Evolutionary conservation across 2,113 vertebrate genomes (phyloP), one percentile per base, ranked within the genome.

Genomic region (Python bivittatus): DNA sequence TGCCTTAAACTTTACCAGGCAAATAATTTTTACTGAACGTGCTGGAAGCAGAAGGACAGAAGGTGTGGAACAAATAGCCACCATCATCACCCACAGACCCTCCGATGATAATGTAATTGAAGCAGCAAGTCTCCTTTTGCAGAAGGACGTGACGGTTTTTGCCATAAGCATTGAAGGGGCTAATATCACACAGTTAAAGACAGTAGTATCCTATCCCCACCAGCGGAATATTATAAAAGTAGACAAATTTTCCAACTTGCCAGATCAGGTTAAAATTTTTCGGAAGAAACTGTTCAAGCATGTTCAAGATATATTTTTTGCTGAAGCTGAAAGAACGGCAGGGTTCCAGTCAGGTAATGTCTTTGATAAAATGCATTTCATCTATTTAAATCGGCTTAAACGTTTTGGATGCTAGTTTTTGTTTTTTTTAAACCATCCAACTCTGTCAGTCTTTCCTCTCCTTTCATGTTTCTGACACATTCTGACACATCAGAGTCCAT

Each of bases 31-130:
- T 92, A 91, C 15, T 15, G 52, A 84, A 0, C 84, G 60, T 8
- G 10, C 15, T 0, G 96, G 96, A 90, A 97, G 97, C 29, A 94
- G 97, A 84, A 96, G 83, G 84, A 93, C 91, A 4, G 96, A 97
- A 44, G 97, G 96, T 22, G 95, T 98, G 12, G 95, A 97, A 12
- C 97, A 98, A 94, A 94, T 98, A 1, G 95, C 96, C 0, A 95
- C 97, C 53, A 84, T 98, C 20, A 89, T 98, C 91, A 97, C 97
- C 48, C 97, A 98, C 53, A 94, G 94, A 12, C 84, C n/a, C 0
- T 96, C 97, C 0, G 92, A 95, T 22, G 97, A 97, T 90, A 96
- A 89, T 0, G 93, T 98, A 54, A 95, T 88, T 6, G 85, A 92
- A 27, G 96, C 96, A 0, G 96, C 97, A 0, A 3, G 12, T 5